These are phyloP conservation scores for Drosophila melanosoma DNA, from an alignment of 2,888 invertebrate genomes.

Conservation along the genomic window DNA sequence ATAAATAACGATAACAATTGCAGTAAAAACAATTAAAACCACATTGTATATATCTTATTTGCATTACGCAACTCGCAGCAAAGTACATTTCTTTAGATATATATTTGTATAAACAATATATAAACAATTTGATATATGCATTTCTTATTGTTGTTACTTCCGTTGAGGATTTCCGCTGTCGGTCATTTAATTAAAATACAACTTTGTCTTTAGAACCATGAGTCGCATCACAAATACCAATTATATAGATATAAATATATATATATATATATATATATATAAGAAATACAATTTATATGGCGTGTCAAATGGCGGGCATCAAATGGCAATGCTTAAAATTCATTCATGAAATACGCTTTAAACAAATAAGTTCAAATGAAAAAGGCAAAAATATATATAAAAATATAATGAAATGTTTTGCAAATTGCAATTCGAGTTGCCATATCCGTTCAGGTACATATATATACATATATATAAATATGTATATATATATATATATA, in stretches of 20 bases:
- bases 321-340: slow-evolving; percentile 48
- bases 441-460: slow-evolving; percentile 72
- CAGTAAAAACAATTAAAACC: background rate
- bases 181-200: slow-evolving; percentile 16
- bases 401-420: slow-evolving; percentile 38
- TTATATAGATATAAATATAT: slow-evolving; percentile 8
- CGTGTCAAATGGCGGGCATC: slow-evolving; percentile 38
- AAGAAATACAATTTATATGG: slow-evolving; percentile 14
- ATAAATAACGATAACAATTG: background rate
- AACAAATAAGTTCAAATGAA: slow-evolving; percentile 31
- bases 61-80: background rate
- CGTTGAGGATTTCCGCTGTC: slow-evolving; percentile 58
- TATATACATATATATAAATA: slow-evolving; percentile 3
- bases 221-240: slow-evolving; percentile 18
- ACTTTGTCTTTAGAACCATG: slow-evolving; percentile 13
- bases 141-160: slow-evolving; percentile 45
- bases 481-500: slow-evolving; percentile 8
- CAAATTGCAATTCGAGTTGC: slow-evolving; percentile 72
- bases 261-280: slow-evolving; percentile 8
- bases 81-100: slow-evolving; percentile 2
- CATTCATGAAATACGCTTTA: slow-evolving; percentile 62
- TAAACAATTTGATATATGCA: background rate
- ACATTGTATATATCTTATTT: slow-evolving; percentile 7
- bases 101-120: background rate
- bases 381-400: slow-evolving; percentile 11